phyloP scores from a whole-genome alignment of 92 coral and sea anemone species.

The Isaurus tuberculatus region DNA sequence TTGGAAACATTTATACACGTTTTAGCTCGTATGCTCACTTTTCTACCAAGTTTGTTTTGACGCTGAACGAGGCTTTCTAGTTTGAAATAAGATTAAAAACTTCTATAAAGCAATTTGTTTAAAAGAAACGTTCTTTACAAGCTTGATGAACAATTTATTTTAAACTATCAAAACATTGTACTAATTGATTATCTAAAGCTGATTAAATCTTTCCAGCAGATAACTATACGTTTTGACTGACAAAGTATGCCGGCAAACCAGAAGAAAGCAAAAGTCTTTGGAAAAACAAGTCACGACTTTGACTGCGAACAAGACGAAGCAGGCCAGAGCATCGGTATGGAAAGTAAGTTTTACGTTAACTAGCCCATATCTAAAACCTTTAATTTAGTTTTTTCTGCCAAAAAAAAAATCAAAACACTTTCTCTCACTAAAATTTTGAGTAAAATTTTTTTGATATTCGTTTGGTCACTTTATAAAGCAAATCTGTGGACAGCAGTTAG shows the following conservation, averaged over 20 bases:
- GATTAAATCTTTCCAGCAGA: neutral
- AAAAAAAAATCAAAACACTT: too few relatives aligned
- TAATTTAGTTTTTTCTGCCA: neutral
- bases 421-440: too few relatives aligned
- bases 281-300: constrained; percentile 32
- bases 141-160: neutral
- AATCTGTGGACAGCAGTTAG: too few relatives aligned
- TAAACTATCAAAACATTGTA: constrained; percentile 1
- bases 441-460: too few relatives aligned
- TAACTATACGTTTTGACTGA: neutral
- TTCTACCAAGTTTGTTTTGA: neutral
- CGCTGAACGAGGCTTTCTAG: neutral
- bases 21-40: neutral
- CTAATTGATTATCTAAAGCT: too few relatives aligned
- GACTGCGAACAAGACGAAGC: constrained; percentile 28
- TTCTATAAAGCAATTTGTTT: neutral
- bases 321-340: neutral
- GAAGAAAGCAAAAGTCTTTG: constrained; percentile 60
- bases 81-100: neutral
- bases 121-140: neutral
- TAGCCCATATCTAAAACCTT: neutral
- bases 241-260: constrained; percentile 62
- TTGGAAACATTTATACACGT: too few relatives aligned
- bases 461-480: too few relatives aligned
- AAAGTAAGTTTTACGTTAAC: constrained; percentile 24